Evolutionary conservation across 2,888 invertebrate genomes (phyloP).

Genomic region (Lasioglossum pauxillum): DNA sequence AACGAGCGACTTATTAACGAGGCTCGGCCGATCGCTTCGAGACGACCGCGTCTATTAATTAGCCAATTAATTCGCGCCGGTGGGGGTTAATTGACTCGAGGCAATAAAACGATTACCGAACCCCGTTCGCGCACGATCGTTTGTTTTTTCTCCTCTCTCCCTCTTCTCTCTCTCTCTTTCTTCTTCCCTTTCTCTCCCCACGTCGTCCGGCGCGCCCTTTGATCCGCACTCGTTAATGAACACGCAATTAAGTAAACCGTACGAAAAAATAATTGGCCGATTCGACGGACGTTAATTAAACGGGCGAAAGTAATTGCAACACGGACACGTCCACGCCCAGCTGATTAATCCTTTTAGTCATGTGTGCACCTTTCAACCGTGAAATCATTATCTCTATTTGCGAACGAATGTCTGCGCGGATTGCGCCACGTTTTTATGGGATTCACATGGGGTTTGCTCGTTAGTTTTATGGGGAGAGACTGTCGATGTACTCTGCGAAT

Average conservation of each 20-base stretch:
- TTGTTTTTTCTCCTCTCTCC: background rate
- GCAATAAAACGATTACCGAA: constrained; percentile 25
- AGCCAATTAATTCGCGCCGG: constrained; percentile 28
- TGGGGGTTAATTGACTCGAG: constrained; percentile 20
- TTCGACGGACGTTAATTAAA: constrained; percentile 35
- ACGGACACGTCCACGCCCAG: background rate
- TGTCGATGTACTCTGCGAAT: background rate
- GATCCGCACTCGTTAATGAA: constrained; percentile 36
- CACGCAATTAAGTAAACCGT: constrained; percentile 23
- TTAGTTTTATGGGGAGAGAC: background rate
- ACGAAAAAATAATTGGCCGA: constrained; percentile 27
- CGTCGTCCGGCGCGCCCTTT: background rate
- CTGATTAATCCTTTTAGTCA: constrained; percentile 23
- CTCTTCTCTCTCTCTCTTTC: background rate
- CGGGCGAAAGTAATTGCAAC: constrained; percentile 34
- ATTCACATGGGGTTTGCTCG: background rate
- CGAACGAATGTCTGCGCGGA: background rate
- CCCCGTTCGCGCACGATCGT: background rate
- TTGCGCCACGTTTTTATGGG: background rate
- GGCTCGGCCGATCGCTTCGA: background rate
- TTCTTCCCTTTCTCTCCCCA: background rate
- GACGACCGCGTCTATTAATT: constrained; percentile 21
- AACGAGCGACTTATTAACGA: constrained; percentile 21
- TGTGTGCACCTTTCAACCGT: background rate
- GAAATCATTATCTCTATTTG: constrained; percentile 1